Percentiles rank a stretch among this genome's conserved stretches.
phyloP scores from a whole-genome alignment of 2,797 vertebrate species.

The Gobio occitaniae region DNA sequence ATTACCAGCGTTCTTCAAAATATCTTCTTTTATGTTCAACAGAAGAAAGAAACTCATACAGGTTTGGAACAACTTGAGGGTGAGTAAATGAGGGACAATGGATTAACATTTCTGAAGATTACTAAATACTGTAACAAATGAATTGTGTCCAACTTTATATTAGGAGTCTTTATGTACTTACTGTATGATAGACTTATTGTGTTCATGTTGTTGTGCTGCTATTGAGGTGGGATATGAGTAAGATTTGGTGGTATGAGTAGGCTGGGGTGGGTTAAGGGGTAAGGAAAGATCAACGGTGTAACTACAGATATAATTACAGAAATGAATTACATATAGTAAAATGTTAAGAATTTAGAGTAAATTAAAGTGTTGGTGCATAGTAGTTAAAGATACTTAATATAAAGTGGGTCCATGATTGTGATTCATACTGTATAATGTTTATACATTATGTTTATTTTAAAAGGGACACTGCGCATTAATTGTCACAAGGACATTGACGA shows the following conservation, averaged over 20 bases:
- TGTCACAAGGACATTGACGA: neutral
- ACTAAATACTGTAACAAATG: neutral
- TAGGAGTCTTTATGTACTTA: neutral
- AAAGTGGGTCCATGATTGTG: neutral
- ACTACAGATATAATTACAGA: too few species aligned
- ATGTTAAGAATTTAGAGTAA: neutral
- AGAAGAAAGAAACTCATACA: too few species aligned
- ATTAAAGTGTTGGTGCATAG: neutral
- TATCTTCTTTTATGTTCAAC: too few species aligned
- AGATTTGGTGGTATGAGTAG: neutral
- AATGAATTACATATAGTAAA: neutral
- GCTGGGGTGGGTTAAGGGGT: neutral
- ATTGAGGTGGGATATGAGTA: neutral
- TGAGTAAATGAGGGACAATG: neutral
- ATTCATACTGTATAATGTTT: neutral
- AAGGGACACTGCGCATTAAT: neutral
- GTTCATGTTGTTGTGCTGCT: neutral
- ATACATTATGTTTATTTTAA: neutral
- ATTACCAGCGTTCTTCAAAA: too few species aligned
- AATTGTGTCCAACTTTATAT: neutral
- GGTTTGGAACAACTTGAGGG: too few species aligned
- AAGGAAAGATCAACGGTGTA: neutral
- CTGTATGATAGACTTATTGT: neutral
- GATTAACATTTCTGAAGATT: neutral
- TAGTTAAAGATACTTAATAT: neutral